Conservation (phyloP, 2,888 invertebrate genomes). For the Minunthozetes semirufus region DNA sequence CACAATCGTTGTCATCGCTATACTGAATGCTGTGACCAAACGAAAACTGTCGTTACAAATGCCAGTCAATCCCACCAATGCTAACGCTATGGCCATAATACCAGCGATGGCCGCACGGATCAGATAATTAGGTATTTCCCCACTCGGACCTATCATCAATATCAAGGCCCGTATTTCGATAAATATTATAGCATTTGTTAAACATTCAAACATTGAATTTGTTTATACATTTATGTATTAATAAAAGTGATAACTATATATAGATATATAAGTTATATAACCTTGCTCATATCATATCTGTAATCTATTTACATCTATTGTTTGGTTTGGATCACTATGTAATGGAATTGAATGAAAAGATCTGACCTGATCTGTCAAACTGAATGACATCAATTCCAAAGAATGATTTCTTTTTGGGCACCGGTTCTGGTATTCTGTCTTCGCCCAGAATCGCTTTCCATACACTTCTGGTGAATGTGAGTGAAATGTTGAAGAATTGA, state of each 20-base stretch:
- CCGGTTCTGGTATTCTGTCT: slow-evolving; percentile 2
- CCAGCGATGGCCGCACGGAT: slow-evolving; percentile 11
- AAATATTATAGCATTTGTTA: neutral
- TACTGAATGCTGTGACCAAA: slow-evolving; percentile 3
- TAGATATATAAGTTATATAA: neutral
- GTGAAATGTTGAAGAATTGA: slow-evolving; percentile 21
- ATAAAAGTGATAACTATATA: no score
- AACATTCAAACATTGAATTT: neutral
- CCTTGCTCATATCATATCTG: no score
- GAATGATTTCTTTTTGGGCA: slow-evolving; percentile 19
- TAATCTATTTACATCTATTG: no score
- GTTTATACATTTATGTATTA: neutral
- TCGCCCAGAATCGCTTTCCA: slow-evolving; percentile 20
- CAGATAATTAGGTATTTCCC: slow-evolving; percentile 16
- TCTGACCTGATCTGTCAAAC: neutral
- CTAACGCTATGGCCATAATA: slow-evolving; percentile 21
- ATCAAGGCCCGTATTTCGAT: neutral
- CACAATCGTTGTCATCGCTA: neutral
- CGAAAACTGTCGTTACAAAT: slow-evolving; percentile 24
- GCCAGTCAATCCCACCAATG: neutral
- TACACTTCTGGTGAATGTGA: slow-evolving; percentile 10
- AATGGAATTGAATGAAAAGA: no score
- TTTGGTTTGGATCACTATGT: no score
- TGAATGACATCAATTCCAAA: slow-evolving; percentile 19
- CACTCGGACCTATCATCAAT: neutral